Evolutionary conservation across 2,113 vertebrate genomes (phyloP).

Genomic region (Python bivittatus): DNA sequence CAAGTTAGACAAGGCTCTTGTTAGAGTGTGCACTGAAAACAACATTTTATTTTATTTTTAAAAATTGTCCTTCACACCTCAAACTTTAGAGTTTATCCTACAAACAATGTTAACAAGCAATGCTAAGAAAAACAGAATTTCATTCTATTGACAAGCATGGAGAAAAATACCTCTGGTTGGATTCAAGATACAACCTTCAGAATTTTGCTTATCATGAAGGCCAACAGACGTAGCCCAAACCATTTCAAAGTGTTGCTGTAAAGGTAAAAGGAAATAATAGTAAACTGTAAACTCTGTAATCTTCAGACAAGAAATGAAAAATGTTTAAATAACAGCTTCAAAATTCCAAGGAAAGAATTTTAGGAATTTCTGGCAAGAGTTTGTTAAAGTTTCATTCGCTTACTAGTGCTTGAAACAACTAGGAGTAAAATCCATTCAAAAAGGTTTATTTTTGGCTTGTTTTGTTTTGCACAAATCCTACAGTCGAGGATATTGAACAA

Average conservation of each 20-base stretch:
- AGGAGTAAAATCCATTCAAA: not conserved
- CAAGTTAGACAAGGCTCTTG: not conserved
- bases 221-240: not conserved
- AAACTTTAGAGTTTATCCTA: not conserved
- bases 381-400: not conserved
- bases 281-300: not conserved
- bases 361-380: not conserved
- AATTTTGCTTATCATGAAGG: not conserved
- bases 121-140: not conserved
- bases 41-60: not conserved
- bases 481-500: not conserved
- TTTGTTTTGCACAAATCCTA: not conserved
- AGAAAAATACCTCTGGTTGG: not conserved
- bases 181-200: not conserved
- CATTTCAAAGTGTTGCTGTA: not conserved
- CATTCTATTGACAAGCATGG: not conserved
- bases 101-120: not conserved
- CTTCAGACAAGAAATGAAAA: not conserved
- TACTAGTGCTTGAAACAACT: not conserved
- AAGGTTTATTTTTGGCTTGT: not conserved
- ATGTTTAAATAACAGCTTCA: not conserved
- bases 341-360: not conserved
- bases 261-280: not conserved
- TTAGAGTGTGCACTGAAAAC: not conserved
- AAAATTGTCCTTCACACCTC: not conserved